Evolutionary conservation across 2,797 vertebrate genomes (phyloP).

Genomic region (Halcyon badia): DNA sequence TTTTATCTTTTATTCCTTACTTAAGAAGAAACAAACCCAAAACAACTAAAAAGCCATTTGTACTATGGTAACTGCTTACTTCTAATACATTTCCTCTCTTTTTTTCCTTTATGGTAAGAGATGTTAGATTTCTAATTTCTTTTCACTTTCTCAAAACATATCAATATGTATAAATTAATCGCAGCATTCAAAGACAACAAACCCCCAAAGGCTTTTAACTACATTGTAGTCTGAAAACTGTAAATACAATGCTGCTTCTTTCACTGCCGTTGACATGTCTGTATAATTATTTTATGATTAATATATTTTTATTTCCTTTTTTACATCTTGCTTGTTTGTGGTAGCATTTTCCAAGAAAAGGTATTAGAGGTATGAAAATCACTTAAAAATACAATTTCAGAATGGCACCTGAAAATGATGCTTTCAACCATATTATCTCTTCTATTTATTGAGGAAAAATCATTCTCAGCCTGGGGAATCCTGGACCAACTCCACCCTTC

Average conservation of each 20-base stretch:
- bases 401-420: not conserved
- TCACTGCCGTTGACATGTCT: not conserved
- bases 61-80: not conserved
- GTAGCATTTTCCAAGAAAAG: not conserved
- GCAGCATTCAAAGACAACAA: not conserved
- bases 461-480: not conserved
- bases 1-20: not conserved
- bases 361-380: not conserved
- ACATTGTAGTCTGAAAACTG: not conserved
- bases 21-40: not conserved
- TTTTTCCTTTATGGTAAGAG: not conserved
- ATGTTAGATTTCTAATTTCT: not conserved
- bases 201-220: not conserved
- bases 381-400: not conserved
- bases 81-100: not conserved
- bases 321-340: not conserved
- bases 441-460: not conserved
- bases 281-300: not conserved
- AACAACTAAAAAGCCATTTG: not conserved
- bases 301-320: not conserved
- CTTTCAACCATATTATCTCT: not conserved
- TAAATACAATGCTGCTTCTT: not conserved
- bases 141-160: not conserved
- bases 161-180: not conserved
- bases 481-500: not conserved